Evolutionary conservation across 2,888 invertebrate genomes (phyloP).

Genomic region (Alloplasta piceator): DNA sequence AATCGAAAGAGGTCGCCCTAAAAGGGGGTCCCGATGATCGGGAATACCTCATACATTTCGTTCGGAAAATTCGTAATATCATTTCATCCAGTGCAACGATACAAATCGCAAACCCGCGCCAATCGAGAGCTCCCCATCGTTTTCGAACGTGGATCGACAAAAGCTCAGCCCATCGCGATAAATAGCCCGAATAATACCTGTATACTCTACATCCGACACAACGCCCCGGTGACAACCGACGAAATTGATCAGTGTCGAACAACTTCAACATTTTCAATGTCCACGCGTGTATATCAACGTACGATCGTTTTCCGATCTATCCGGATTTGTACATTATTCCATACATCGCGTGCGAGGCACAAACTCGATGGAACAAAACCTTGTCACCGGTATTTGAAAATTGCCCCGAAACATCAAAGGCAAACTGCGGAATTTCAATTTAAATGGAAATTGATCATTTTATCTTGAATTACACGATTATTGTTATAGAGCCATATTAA

Average conservation of each 20-base stretch:
- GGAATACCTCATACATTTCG: too few relatives aligned
- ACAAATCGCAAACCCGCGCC: not conserved
- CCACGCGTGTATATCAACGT: not conserved
- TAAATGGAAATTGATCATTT: too few relatives aligned
- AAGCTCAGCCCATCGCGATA: not conserved
- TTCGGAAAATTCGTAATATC: conserved; percentile 21
- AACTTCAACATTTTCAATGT: not conserved
- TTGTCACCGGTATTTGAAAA: too few relatives aligned
- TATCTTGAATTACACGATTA: too few relatives aligned
- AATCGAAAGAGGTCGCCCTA: too few relatives aligned
- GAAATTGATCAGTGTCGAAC: conserved; percentile 13
- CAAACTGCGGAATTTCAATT: too few relatives aligned
- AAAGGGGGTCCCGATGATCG: too few relatives aligned
- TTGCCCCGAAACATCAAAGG: too few relatives aligned
- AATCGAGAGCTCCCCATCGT: conserved; percentile 1
- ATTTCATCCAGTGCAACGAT: not conserved
- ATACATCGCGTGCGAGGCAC: not conserved
- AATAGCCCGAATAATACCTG: not conserved
- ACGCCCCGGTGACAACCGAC: not conserved
- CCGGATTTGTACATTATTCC: conserved; percentile 1
- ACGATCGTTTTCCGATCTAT: not conserved
- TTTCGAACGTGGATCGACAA: not conserved
- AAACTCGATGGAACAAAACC: not conserved
- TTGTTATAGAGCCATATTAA: too few relatives aligned
- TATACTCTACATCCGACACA: not conserved